Evolutionary conservation across 2,113 vertebrate genomes (phyloP), one percentile per base, ranked within the genome.

Genomic region (Hypanus sabinus): DNA sequence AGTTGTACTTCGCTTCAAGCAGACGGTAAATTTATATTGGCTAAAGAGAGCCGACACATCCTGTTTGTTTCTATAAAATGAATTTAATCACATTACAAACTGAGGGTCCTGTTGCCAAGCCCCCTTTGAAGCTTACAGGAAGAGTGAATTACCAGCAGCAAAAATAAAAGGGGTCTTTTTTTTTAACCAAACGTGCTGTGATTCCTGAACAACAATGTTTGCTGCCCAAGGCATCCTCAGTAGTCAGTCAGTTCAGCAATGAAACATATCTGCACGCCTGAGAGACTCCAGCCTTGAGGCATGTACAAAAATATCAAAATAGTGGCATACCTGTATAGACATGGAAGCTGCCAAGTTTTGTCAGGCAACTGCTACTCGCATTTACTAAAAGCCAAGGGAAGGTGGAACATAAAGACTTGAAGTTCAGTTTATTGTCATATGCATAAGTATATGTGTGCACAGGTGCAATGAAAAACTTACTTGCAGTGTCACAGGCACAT

Each of bases 51-150:
- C 20, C 20, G 38, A 55, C 46, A 22, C 38, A 55, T 55, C 36
- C 79, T 83, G 80, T 83, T 83, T 24, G 80, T 55, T 83, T 88
- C 57, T 87, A 87, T 30, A 62, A 87, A 30, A 87, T 27, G 83
- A 24, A 60, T 87, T 60, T 24, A 62, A 87, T n/a, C 12, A 11
- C 46, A 85, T 85, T 27, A 57, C 55, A n/a, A 30, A 87, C 10
- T 60, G 83, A 87, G 83, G 83, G 3, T 87, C 12, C 11, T 12
- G 4, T 62, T 62, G 83, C 83, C 27, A 11, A 30, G 57, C 57
- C 27, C 83, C 5, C 27, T 76, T n/a, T n/a, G 75, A 76, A 76
- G 75, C 75, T 62, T 14, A 60, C 46, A 88, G 36, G 30, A 27
- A 12, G 57, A 62, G 27, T 62, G 57, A 62, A 70, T 36, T 24